Evolutionary conservation across 2,113 vertebrate genomes (phyloP), one percentile per base, ranked within the genome.

Genomic region (Fukomys damarensis): DNA sequence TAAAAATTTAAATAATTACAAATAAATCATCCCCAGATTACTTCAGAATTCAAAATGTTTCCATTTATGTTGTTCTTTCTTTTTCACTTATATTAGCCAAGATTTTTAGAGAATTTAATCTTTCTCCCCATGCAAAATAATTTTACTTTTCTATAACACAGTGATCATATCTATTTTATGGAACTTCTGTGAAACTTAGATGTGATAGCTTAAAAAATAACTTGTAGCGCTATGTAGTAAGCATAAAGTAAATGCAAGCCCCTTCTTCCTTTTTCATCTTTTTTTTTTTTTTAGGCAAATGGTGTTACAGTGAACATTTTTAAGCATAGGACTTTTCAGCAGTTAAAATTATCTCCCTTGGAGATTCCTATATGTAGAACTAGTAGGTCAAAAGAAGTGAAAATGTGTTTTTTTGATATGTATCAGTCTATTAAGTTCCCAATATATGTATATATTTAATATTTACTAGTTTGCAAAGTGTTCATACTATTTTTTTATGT

Each of bases 391-490:
- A 70, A 82, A 89, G 13, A 83, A 83, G 63, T 43, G 14, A 94
- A 46, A 5, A 72, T 46, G 85, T 95, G 28, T 65, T 54, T 96
- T 95, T 54, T 88, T 88, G 4, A 32, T 66, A 28, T 85, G n/a
- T 68, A 68, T 22, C 38, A 26, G 43, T 11, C 38, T 90, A 43
- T 87, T 84, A 63, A 81, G 79, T 83, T 93, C 2, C 16, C 46
- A 84, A 54, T 59, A 16, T 46, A 12, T 2, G 5, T 24, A 26
- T 68, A 11, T 76, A 86, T 83, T 92, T 68, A 86, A 66, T 41
- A 82, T 91, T 95, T 91, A 72, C 19, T 86, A 38, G 72, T 88
- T 93, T 83, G 30, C 19, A 91, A 91, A 79, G 38, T 38, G 59
- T 35, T 5, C 20, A 72, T 68, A n/a, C 26, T 83, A 19, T 77